A percentile compares a stretch with the other conserved stretches of the same genome.
Conservation (phyloP, 1,140 invertebrate genomes). For the roundworm (Caenorhabditis elegans) region WBcel235 BX284606.5:920001-920500, state of each 20-base stretch:
- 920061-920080: too few relatives aligned
- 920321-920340: slow-evolving; percentile 97
- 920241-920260: neutral
- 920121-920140: too few relatives aligned
- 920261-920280: slow-evolving; percentile 17
- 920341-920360: slow-evolving; percentile 97
- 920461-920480: slow-evolving; percentile 89
- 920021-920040: neutral
- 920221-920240: neutral
- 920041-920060: too few relatives aligned
- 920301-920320: slow-evolving; percentile 76
- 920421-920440: slow-evolving; percentile 88
- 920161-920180: too few relatives aligned
- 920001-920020: neutral
- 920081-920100: too few relatives aligned
- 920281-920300: neutral
- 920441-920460: slow-evolving; percentile 80
- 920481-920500: slow-evolving; percentile 81
- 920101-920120: too few relatives aligned
- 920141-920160: too few relatives aligned
- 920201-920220: too few relatives aligned
- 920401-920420: slow-evolving; percentile 93
- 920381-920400: slow-evolving; percentile 84
- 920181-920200: too few relatives aligned
- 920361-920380: slow-evolving; percentile 89